A percentile compares a stretch with the other conserved stretches of the same genome.
These are phyloP conservation scores for Escarpia spicata DNA, from an alignment of 2,888 invertebrate genomes.

Conservation along the genomic window DNA sequence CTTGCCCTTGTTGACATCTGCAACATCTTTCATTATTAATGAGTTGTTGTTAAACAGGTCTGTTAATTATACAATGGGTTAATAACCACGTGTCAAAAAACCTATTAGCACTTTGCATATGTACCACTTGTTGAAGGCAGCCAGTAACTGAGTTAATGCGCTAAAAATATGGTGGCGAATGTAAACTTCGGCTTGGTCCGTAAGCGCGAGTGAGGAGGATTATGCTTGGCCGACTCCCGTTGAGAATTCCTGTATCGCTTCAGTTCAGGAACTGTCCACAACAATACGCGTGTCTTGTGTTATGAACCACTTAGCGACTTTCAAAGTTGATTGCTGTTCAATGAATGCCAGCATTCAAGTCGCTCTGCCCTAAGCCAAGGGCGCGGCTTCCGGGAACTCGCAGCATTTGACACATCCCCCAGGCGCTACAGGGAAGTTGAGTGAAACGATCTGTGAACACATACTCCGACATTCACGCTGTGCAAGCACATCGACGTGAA, in stretches of 20 bases:
- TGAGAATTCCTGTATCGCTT: not conserved
- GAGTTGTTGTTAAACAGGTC: not conserved
- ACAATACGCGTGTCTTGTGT: not conserved
- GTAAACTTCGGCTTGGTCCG: too few relatives aligned
- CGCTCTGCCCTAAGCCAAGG: too few relatives aligned
- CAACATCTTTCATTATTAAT: not conserved
- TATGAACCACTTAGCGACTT: not conserved
- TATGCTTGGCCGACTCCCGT: not conserved
- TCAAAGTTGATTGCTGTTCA: not conserved
- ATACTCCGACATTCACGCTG: not conserved
- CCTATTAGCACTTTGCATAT: too few relatives aligned
- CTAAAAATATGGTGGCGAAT: too few relatives aligned
- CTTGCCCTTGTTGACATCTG: not conserved
- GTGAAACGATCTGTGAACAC: not conserved
- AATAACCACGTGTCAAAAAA: not conserved
- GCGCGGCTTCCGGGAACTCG: not conserved
- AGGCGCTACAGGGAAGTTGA: not conserved
- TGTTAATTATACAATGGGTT: not conserved
- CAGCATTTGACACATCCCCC: not conserved
- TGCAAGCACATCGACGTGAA: not conserved
- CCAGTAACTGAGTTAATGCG: too few relatives aligned
- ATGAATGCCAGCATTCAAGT: not conserved
- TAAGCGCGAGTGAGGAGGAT: not conserved
- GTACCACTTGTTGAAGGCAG: too few relatives aligned
- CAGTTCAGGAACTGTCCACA: not conserved